These are phyloP conservation scores for Chamaedrilus cognettii DNA, from an alignment of 2,888 invertebrate species.

Conservation along the genomic window DNA sequence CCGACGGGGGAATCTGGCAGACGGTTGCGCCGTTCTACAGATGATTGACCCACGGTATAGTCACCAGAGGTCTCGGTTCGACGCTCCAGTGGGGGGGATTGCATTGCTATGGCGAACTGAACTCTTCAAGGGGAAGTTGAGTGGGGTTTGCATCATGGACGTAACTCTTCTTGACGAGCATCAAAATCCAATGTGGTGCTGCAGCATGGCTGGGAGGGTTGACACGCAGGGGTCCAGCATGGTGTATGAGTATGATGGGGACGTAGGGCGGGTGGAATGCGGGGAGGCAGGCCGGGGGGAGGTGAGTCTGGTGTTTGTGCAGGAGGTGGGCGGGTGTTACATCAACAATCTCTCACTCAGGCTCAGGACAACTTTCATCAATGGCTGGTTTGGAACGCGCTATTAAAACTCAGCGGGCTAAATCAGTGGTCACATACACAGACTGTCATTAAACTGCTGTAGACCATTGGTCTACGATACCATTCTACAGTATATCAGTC, in stretches of 20 bases:
- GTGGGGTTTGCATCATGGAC: slow-evolving; percentile 12
- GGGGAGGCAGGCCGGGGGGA: too few species aligned
- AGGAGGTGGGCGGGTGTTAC: too few species aligned
- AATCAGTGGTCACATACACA: too few species aligned
- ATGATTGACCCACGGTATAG: slow-evolving; percentile 22
- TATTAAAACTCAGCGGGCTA: too few species aligned
- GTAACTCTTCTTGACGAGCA: slow-evolving; percentile 10
- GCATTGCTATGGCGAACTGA: slow-evolving; percentile 33
- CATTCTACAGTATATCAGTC: too few species aligned
- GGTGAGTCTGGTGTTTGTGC: too few species aligned
- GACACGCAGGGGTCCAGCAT: background rate
- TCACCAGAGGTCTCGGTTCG: slow-evolving; percentile 26
- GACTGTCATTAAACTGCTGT: too few species aligned
- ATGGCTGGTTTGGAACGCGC: slow-evolving; percentile 12
- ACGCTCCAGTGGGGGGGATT: slow-evolving; percentile 21
- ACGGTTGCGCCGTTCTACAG: slow-evolving; percentile 20
- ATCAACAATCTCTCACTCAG: too few species aligned
- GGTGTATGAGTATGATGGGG: slow-evolving; percentile 11
- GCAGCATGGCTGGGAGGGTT: background rate
- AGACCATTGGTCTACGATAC: too few species aligned
- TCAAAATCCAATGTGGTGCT: slow-evolving; percentile 8
- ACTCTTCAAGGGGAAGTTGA: slow-evolving; percentile 20
- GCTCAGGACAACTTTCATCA: background rate
- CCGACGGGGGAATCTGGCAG: slow-evolving; percentile 5
- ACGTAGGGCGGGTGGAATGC: too few species aligned